Evolutionary conservation across 2,113 vertebrate genomes (phyloP).

Genomic region (Apteryx mantelli): DNA sequence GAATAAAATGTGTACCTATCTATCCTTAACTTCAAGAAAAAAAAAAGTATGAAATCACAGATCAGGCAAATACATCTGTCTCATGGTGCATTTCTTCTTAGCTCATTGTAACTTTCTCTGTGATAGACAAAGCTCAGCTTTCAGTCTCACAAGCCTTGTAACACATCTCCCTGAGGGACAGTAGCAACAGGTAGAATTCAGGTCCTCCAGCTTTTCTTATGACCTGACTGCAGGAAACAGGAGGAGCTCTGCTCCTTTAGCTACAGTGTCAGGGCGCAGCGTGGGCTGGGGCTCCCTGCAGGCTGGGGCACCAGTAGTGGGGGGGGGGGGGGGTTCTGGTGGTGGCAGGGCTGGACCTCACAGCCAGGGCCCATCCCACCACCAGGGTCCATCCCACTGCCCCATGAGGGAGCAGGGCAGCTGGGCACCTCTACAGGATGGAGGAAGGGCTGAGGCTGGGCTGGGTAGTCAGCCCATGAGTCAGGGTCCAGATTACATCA

Average conservation of each 20-base stretch:
- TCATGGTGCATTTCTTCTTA: neutral
- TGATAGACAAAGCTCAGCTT: neutral
- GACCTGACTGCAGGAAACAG: neutral
- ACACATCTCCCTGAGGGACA: neutral
- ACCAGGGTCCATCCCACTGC: no score
- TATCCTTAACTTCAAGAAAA: neutral
- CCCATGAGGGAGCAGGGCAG: neutral
- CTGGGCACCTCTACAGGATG: neutral
- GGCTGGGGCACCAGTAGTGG: no score
- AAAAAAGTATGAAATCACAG: neutral
- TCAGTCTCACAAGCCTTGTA: neutral
- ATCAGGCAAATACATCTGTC: neutral
- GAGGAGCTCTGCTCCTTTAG: neutral
- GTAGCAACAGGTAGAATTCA: neutral
- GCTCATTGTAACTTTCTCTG: neutral
- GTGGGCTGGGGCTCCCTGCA: neutral
- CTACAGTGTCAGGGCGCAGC: no score
- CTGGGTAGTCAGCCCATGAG: neutral
- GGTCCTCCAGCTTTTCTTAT: neutral
- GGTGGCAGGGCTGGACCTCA: neutral
- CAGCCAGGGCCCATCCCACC: no score
- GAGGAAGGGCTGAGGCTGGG: rapidly evolving
- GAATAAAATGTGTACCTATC: neutral
- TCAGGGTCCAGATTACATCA: no score
- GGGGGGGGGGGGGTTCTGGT: rapidly evolving